Evolutionary conservation across 2,888 invertebrate species (phyloP).

Genomic region (Drosophila aldrichi): DNA sequence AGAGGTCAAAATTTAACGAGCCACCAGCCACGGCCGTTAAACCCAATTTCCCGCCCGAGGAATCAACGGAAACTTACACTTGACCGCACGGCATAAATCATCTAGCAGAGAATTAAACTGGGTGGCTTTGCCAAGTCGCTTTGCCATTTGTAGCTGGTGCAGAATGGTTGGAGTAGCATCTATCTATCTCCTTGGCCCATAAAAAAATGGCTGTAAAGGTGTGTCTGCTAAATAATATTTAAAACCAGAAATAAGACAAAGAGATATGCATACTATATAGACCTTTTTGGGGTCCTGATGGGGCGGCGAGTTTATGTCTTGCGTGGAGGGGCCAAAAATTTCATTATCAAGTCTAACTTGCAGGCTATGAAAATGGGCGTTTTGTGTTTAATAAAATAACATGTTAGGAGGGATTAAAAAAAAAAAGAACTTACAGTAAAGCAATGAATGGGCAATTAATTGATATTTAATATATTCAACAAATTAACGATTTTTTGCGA

Average conservation of each 20-base stretch:
- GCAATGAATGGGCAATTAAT: neutral
- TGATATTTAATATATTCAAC: too few relatives aligned
- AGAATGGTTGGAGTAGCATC: conserved; percentile 31
- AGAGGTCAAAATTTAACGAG: conserved; percentile 75
- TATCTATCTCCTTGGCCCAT: conserved; percentile 59
- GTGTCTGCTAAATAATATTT: conserved; percentile 67
- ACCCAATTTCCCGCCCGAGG: conserved; percentile 73
- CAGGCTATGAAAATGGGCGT: neutral
- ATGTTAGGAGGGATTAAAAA: neutral
- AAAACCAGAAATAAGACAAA: conserved; percentile 78
- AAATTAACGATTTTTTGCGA: too few relatives aligned
- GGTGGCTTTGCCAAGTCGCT: conserved; percentile 6
- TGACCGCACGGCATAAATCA: conserved; percentile 79
- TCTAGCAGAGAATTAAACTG: conserved; percentile 33
- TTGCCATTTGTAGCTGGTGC: conserved; percentile 3
- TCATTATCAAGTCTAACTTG: neutral
- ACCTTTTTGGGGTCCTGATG: conserved; percentile 12
- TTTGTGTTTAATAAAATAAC: neutral
- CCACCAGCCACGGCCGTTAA: conserved; percentile 68
- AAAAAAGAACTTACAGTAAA: neutral
- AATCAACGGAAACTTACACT: conserved; percentile 74
- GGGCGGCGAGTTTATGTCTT: neutral
- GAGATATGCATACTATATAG: conserved; percentile 38
- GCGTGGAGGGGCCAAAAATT: neutral
- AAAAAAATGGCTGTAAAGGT: conserved; percentile 67